Evolutionary conservation across 1,140 invertebrate genomes (phyloP).

Genomic region (Hestina assimilis): DNA sequence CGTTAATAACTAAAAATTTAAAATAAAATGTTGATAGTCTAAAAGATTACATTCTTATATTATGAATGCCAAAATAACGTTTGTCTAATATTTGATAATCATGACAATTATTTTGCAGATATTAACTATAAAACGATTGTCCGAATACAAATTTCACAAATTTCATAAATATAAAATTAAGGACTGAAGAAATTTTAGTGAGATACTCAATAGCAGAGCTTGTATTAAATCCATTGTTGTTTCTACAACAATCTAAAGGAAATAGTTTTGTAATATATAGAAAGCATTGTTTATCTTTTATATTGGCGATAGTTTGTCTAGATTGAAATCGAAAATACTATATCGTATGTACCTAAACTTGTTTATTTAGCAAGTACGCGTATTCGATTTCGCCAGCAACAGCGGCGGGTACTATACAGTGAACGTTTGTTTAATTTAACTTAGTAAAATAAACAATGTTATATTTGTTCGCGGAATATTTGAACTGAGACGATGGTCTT

Average conservation of each 20-base stretch:
- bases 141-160: background rate
- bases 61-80: too few species aligned
- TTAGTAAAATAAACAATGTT: constrained; percentile 17
- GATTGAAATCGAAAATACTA: constrained; percentile 18
- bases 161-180: background rate
- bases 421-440: constrained; percentile 22
- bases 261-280: background rate
- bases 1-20: too few species aligned
- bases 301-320: constrained; percentile 10
- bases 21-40: too few species aligned
- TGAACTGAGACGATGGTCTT: constrained; percentile 43
- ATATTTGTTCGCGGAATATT: constrained; percentile 44
- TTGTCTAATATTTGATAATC: too few species aligned
- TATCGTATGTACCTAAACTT: constrained; percentile 1
- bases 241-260: constrained; percentile 1
- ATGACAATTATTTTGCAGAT: too few species aligned
- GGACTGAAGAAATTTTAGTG: background rate
- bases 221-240: background rate
- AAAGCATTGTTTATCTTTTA: constrained; percentile 7
- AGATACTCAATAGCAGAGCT: background rate
- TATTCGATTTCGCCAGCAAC: constrained; percentile 10
- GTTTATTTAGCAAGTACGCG: constrained; percentile 11
- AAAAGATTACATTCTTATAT: too few species aligned
- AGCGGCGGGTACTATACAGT: constrained; percentile 2
- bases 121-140: too few species aligned